These are phyloP conservation scores for Salpingus planirostris DNA, from an alignment of 2,888 invertebrate genomes.

Conservation along the genomic window DNA sequence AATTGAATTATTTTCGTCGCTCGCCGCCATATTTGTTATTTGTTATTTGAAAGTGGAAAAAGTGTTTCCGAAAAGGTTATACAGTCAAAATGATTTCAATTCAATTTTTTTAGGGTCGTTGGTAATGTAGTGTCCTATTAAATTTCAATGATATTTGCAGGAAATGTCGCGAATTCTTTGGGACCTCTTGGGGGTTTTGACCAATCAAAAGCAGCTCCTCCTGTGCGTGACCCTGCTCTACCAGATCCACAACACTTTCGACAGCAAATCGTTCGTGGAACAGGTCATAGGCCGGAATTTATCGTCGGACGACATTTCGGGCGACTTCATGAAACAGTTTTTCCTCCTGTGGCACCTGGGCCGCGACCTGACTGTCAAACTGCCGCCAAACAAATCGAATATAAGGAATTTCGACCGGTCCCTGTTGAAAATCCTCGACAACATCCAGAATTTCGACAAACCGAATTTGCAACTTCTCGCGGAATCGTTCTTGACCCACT, in stretches of 20 bases:
- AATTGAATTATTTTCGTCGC: too few species aligned
- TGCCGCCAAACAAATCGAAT: constrained; percentile 38
- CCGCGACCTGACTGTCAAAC: constrained; percentile 53
- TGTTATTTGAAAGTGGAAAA: constrained; percentile 7
- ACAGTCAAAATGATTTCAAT: constrained; percentile 4
- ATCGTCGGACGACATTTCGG: constrained; percentile 40
- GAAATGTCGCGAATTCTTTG: constrained; percentile 61
- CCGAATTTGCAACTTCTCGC: constrained; percentile 54
- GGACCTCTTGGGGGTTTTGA: constrained; percentile 55
- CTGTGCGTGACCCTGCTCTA: constrained; percentile 62
- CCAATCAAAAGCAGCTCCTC: constrained; percentile 49
- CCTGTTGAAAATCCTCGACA: constrained; percentile 63
- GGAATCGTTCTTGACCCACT: constrained; percentile 67
- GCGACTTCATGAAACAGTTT: constrained; percentile 57
- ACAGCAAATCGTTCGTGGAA: constrained; percentile 53
- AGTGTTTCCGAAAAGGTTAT: too few species aligned
- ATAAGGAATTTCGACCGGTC: constrained; percentile 56
- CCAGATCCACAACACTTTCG: constrained; percentile 66
- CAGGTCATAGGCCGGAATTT: constrained; percentile 53
- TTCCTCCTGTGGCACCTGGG: constrained; percentile 69
- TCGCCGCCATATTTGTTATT: too few species aligned
- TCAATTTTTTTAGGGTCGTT: not conserved
- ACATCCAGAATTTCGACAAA: constrained; percentile 50
- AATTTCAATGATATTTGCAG: too few species aligned
- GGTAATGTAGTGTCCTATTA: too few species aligned